Evolutionary conservation across 2,888 invertebrate species (phyloP).

Genomic region (Lissonota sp.): DNA sequence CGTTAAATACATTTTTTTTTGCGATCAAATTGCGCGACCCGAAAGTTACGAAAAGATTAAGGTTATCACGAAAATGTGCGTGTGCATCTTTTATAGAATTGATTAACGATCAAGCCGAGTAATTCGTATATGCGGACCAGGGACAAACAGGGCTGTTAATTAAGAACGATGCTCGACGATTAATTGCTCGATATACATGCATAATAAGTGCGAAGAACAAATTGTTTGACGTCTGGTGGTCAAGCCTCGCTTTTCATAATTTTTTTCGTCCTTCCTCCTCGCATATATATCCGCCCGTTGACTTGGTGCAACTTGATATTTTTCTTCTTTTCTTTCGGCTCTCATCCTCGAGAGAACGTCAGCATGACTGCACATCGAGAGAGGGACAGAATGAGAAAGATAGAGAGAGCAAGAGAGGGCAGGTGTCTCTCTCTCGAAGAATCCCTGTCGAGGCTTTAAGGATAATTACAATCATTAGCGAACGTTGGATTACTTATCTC

Average conservation of each 20-base stretch:
- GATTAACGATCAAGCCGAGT: conserved; percentile 35
- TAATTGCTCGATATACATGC: conserved; percentile 34
- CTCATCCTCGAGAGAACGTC: conserved; percentile 21
- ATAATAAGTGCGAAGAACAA: conserved; percentile 33
- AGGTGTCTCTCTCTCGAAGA: conserved; percentile 43
- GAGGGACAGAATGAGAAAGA: no score
- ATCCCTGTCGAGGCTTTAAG: conserved; percentile 48
- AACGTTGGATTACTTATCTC: conserved; percentile 51
- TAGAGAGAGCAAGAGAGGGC: conserved; percentile 5
- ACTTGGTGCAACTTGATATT: conserved; percentile 29
- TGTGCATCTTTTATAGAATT: conserved; percentile 45
- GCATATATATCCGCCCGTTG: conserved; percentile 3
- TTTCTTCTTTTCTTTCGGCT: not conserved
- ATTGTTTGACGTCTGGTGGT: conserved; percentile 27
- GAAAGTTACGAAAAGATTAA: not conserved
- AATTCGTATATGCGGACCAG: conserved; percentile 11
- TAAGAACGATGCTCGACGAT: conserved; percentile 32
- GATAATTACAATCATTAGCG: conserved; percentile 64
- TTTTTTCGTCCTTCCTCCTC: conserved; percentile 24
- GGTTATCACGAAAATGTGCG: conserved; percentile 32
- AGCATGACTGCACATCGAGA: not conserved
- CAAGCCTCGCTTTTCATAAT: conserved; percentile 36
- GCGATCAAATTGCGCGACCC: no score
- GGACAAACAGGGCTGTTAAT: conserved; percentile 35
- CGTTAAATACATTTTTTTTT: no score